phyloP scores from a whole-genome alignment of 1,140 invertebrate genomes.

The Bombus terrestris region DNA sequence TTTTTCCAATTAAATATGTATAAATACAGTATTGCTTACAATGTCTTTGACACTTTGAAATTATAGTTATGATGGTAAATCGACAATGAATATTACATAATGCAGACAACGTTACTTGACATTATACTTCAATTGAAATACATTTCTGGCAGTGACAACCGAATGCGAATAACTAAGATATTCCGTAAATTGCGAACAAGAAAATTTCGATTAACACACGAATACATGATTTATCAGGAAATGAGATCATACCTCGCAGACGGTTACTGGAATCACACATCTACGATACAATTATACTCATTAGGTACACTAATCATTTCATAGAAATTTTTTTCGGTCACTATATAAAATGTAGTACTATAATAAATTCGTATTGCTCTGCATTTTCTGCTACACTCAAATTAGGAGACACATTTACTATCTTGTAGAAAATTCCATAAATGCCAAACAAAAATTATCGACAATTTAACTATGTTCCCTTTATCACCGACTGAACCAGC shows the following conservation, averaged over 20 bases:
- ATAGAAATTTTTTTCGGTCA: neutral
- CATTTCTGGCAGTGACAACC: neutral
- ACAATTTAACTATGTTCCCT: slow-evolving; percentile 18
- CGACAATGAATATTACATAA: slow-evolving; percentile 16
- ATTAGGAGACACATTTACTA: neutral
- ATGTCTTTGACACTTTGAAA: neutral
- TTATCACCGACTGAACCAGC: slow-evolving; percentile 13
- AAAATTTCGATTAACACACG: neutral
- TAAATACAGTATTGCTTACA: neutral
- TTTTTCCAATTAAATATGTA: neutral
- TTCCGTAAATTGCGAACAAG: slow-evolving; percentile 3
- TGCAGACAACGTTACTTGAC: neutral
- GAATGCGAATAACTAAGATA: neutral
- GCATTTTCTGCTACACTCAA: neutral
- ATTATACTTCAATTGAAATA: neutral
- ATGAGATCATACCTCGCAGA: slow-evolving; percentile 48
- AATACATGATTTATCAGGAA: slow-evolving; percentile 34
- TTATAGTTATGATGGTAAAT: neutral
- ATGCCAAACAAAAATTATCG: slow-evolving; percentile 21
- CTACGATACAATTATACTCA: slow-evolving; percentile 3
- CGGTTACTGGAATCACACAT: slow-evolving; percentile 16
- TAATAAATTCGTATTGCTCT: neutral
- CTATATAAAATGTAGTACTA: neutral
- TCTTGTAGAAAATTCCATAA: slow-evolving; percentile 5
- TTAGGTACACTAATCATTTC: slow-evolving; percentile 12